Conservation (phyloP, 2,113 vertebrate genomes). For the Stictonetta naevosa region DNA sequence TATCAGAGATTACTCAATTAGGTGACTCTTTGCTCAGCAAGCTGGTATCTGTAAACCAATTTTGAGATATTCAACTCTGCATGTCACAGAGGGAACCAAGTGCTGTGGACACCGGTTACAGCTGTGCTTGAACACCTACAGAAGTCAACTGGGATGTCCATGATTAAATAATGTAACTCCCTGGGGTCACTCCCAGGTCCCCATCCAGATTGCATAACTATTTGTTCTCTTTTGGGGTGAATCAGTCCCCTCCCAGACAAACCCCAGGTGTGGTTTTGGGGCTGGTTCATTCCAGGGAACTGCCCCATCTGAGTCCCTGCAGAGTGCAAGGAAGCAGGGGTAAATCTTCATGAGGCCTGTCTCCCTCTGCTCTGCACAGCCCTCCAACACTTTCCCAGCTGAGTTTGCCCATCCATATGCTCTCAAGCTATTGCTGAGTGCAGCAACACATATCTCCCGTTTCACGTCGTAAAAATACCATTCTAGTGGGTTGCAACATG, state of each 20-base stretch:
- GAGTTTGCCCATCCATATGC: not conserved
- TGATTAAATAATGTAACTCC: rapidly evolving
- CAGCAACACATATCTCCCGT: not conserved
- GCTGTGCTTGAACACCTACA: not conserved
- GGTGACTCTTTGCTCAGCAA: not conserved
- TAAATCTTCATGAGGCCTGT: not conserved
- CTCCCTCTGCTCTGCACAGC: not conserved
- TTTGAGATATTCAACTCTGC: not conserved
- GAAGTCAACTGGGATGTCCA: not conserved
- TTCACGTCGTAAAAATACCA: not conserved
- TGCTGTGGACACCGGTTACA: not conserved
- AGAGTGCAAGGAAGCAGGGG: not conserved
- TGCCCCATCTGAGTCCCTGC: not conserved
- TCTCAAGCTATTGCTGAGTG: not conserved
- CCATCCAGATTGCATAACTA: not conserved
- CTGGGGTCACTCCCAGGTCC: not conserved
- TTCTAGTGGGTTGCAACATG: not conserved
- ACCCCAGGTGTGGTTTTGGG: not conserved
- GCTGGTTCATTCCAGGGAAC: not conserved
- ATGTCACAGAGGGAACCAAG: not conserved
- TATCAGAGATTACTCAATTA: rapidly evolving
- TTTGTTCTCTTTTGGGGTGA: not conserved
- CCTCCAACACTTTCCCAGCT: not conserved
- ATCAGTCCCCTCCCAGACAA: not conserved
- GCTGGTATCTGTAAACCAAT: not conserved